Conservation (phyloP, 2,888 invertebrate genomes). For the Eupeodes latifasciatus region DNA sequence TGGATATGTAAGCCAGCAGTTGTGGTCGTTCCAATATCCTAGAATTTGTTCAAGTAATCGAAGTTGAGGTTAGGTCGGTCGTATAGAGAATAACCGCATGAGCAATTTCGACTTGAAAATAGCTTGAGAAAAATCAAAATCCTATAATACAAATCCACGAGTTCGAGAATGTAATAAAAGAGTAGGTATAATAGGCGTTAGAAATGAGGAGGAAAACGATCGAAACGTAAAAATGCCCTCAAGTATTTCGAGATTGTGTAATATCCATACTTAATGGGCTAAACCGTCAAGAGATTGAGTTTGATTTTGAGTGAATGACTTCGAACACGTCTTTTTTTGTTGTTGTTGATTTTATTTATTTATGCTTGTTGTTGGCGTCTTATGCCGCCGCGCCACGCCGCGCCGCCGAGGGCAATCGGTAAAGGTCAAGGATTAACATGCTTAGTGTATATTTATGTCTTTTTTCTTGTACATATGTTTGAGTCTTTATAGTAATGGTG, state of each 20-base stretch:
- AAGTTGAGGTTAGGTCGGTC: constrained; percentile 1
- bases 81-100: constrained; percentile 17
- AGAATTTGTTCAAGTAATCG: constrained; percentile 40
- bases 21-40: constrained; percentile 41
- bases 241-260: constrained; percentile 71
- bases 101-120: constrained; percentile 59
- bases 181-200: constrained; percentile 51
- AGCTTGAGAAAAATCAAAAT: constrained; percentile 17
- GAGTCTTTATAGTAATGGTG: constrained; percentile 12
- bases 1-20: background rate
- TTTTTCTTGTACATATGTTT: background rate
- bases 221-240: constrained; percentile 28
- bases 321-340: constrained; percentile 62
- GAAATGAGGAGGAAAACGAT: constrained; percentile 41
- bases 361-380: constrained; percentile 1
- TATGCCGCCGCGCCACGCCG: background rate
- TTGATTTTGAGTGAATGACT: constrained; percentile 70
- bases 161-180: constrained; percentile 21
- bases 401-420: constrained; percentile 69
- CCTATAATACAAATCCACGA: background rate
- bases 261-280: constrained; percentile 68
- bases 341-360: constrained; percentile 40
- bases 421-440: constrained; percentile 76
- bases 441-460: constrained; percentile 42
- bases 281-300: constrained; percentile 48